These are phyloP conservation scores for Hybos culiciformis DNA, from an alignment of 2,888 invertebrate species.

Conservation along the genomic window DNA sequence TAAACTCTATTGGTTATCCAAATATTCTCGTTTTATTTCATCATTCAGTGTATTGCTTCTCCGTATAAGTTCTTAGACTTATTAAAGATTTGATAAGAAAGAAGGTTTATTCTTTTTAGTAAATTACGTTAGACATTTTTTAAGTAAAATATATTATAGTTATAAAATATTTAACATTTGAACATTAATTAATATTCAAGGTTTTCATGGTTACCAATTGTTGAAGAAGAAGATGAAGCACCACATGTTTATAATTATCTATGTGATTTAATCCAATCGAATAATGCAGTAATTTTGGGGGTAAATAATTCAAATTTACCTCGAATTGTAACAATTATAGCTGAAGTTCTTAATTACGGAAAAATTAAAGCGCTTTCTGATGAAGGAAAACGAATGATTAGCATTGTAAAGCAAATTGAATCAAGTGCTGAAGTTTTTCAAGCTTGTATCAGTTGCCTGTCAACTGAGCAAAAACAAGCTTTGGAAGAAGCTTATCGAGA, in stretches of 20 bases:
- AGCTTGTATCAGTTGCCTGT: conserved; percentile 61
- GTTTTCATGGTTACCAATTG: conserved; percentile 89
- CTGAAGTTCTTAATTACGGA: conserved; percentile 76
- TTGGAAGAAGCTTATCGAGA: conserved; percentile 52
- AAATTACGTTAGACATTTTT: neutral
- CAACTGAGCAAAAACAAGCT: conserved; percentile 70
- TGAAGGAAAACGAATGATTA: conserved; percentile 64
- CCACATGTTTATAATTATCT: conserved; percentile 90
- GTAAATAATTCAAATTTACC: conserved; percentile 81
- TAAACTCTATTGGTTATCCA: no score
- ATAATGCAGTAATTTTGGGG: conserved; percentile 76
- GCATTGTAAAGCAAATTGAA: conserved; percentile 79
- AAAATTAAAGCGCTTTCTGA: conserved; percentile 63
- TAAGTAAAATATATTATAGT: neutral
- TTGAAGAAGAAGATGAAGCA: conserved; percentile 92
- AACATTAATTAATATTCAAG: conserved; percentile 28
- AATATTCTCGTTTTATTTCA: no score
- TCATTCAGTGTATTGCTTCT: no score
- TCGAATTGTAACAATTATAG: conserved; percentile 72
- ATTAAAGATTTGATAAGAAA: no score
- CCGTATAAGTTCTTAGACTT: no score
- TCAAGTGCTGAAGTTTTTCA: conserved; percentile 65
- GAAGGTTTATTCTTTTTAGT: conserved; percentile 6
- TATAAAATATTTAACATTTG: neutral
- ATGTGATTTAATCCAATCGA: conserved; percentile 86